Conservation (phyloP, 2,888 invertebrate species). For the Gari tellinella region DNA sequence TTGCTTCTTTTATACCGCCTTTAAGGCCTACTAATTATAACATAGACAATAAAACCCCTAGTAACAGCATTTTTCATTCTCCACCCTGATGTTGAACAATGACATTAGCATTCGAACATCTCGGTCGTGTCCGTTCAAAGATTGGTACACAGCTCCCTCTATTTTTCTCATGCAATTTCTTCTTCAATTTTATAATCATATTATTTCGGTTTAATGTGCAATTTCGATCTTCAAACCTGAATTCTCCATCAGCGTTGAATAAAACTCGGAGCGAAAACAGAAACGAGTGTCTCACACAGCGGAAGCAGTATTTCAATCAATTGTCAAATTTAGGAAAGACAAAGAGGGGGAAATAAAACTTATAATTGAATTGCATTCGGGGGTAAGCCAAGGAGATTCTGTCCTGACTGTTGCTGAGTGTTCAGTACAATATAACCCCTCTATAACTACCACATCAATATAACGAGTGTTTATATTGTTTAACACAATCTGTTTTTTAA, state of each 20-base stretch:
- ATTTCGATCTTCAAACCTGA: slow-evolving; percentile 52
- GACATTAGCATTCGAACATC: slow-evolving; percentile 50
- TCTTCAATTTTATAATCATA: slow-evolving; percentile 54
- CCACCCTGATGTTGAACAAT: slow-evolving; percentile 51
- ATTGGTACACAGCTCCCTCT: slow-evolving; percentile 8
- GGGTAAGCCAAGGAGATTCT: too few relatives aligned
- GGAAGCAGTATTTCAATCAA: background rate
- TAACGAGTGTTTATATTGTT: too few relatives aligned
- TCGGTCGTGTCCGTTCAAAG: slow-evolving; percentile 1
- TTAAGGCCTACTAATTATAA: slow-evolving; percentile 64
- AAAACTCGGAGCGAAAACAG: slow-evolving; percentile 31
- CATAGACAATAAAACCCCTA: slow-evolving; percentile 61
- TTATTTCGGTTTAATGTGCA: slow-evolving; percentile 52
- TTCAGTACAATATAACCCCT: too few relatives aligned
- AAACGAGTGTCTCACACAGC: slow-evolving; percentile 31
- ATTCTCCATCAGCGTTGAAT: slow-evolving; percentile 49
- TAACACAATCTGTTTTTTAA: too few relatives aligned
- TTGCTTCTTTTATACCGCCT: slow-evolving; percentile 55
- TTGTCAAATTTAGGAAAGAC: slow-evolving; percentile 1
- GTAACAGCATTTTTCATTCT: slow-evolving; percentile 49
- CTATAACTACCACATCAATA: too few relatives aligned
- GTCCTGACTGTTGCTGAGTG: too few relatives aligned
- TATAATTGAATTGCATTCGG: too few relatives aligned
- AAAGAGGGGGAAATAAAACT: background rate
- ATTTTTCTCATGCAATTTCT: slow-evolving; percentile 35